These are phyloP conservation scores for Aricia agestis DNA, from an alignment of 1,140 invertebrate species.

Conservation along the genomic window DNA sequence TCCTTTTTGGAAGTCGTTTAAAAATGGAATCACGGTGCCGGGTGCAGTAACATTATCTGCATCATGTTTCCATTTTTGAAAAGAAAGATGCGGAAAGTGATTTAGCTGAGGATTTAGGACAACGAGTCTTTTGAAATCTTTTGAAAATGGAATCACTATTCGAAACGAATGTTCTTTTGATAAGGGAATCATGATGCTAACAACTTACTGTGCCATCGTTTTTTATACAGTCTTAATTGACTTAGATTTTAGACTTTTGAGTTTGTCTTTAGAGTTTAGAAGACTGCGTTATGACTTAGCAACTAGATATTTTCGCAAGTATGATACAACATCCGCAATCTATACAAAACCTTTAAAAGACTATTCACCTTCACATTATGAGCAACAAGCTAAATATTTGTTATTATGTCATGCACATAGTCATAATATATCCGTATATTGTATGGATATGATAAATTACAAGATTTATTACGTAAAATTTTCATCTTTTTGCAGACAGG, in stretches of 20 bases:
- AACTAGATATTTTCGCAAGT: background rate
- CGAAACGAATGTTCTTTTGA: too few species aligned
- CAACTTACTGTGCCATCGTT: too few species aligned
- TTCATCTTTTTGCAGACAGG: too few species aligned
- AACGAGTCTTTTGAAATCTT: too few species aligned
- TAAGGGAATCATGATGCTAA: too few species aligned
- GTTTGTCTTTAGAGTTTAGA: background rate
- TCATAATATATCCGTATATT: background rate
- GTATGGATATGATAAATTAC: background rate
- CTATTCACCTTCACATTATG: constrained; percentile 9
- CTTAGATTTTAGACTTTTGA: background rate
- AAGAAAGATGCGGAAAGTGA: too few species aligned
- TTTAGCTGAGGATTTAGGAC: too few species aligned
- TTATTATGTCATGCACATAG: constrained; percentile 1
- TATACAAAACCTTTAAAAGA: constrained; percentile 4
- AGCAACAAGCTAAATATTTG: constrained; percentile 8
- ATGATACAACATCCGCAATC: background rate
- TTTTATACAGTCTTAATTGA: too few species aligned
- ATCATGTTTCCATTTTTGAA: too few species aligned
- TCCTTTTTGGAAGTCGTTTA: too few species aligned
- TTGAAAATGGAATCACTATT: too few species aligned
- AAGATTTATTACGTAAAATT: background rate
- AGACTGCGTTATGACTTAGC: background rate
- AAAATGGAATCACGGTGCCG: background rate
- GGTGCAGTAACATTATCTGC: too few species aligned